Evolutionary conservation across 2,797 vertebrate species (phyloP).

Genomic region (Sylvia borin): DNA sequence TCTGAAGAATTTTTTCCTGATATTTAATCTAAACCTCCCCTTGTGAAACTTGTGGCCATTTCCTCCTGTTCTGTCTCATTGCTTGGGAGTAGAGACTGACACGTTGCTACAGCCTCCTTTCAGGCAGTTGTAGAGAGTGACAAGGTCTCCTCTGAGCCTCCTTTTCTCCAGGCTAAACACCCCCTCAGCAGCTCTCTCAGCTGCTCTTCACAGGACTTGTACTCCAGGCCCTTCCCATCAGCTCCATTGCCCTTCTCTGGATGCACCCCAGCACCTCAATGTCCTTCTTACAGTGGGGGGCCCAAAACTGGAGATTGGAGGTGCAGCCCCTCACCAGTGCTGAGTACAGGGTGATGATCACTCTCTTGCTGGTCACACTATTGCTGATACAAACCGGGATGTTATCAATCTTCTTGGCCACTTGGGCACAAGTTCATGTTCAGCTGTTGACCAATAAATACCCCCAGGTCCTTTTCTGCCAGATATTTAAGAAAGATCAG

Average conservation of each 20-base stretch:
- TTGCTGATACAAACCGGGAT: background rate
- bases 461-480: background rate
- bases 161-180: background rate
- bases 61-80: background rate
- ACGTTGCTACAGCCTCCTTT: background rate
- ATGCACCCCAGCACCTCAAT: accelerated
- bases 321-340: background rate
- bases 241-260: background rate
- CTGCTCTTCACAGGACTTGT: background rate
- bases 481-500: background rate
- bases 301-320: background rate
- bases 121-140: no score
- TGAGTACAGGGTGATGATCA: background rate
- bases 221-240: background rate
- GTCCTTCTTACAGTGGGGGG: background rate
- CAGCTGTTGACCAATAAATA: background rate
- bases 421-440: background rate
- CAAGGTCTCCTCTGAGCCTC: background rate
- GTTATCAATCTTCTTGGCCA: background rate
- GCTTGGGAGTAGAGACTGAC: background rate
- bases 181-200: background rate
- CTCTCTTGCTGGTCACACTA: background rate
- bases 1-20: background rate
- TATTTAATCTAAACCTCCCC: background rate
- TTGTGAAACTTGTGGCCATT: background rate